Percentiles rank a stretch among this genome's conserved stretches.
These are phyloP conservation scores for Platyscapa corneri DNA, from an alignment of 1,140 invertebrate genomes.

Conservation along the genomic window DNA sequence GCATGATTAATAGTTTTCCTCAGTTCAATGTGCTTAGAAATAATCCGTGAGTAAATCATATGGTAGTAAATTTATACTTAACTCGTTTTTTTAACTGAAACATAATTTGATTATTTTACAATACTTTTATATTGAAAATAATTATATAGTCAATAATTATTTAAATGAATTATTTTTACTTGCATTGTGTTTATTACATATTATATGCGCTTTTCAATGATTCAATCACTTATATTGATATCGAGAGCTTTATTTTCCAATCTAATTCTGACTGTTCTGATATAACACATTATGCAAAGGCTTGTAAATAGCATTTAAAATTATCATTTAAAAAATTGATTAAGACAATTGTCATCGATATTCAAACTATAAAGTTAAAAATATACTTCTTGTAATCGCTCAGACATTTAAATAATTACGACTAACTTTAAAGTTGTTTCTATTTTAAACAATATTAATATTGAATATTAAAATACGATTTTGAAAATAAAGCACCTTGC, in stretches of 20 bases:
- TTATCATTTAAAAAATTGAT: not conserved
- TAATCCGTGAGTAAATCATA: not conserved
- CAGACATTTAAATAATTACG: not conserved
- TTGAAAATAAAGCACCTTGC: conserved; percentile 16
- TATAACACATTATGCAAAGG: too few relatives aligned
- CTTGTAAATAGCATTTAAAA: not conserved
- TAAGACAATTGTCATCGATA: not conserved
- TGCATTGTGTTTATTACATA: not conserved
- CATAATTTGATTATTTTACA: too few relatives aligned
- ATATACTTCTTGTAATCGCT: not conserved
- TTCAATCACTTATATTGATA: too few relatives aligned
- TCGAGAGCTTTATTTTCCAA: too few relatives aligned
- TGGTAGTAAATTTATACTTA: not conserved
- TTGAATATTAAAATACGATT: not conserved
- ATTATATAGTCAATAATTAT: too few relatives aligned
- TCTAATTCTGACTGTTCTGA: too few relatives aligned
- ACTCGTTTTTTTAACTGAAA: not conserved
- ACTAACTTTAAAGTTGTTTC: not conserved
- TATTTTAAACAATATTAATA: not conserved
- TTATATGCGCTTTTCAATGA: too few relatives aligned
- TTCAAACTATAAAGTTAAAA: not conserved
- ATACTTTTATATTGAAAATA: too few relatives aligned
- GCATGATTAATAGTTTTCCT: not conserved
- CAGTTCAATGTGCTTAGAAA: not conserved
- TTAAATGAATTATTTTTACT: not conserved